phyloP scores from a whole-genome alignment of 2,888 invertebrate genomes.

The Hemaris fuciformis region DNA sequence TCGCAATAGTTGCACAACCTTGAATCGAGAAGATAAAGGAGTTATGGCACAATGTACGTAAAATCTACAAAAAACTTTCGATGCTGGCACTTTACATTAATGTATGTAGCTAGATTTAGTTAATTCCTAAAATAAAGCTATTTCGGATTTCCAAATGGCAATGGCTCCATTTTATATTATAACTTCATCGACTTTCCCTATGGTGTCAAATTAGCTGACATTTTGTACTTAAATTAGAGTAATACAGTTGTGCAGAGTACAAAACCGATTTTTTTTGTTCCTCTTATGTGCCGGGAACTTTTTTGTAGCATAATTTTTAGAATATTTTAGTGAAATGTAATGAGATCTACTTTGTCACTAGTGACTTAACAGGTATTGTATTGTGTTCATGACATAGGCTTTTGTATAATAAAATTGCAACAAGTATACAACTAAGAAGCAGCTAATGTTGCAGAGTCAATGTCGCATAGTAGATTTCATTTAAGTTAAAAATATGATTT shows the following conservation, averaged over 20 bases:
- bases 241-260: slow-evolving; percentile 21
- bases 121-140: background rate
- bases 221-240: slow-evolving; percentile 24
- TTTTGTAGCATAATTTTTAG: slow-evolving; percentile 11
- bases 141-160: background rate
- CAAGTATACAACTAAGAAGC: background rate
- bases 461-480: slow-evolving; percentile 23
- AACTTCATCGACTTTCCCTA: background rate
- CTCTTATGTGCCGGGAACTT: background rate
- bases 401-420: background rate
- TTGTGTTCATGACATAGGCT: background rate
- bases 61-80: no score
- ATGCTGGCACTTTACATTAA: no score
- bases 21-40: no score
- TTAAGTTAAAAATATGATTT: slow-evolving; percentile 13
- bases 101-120: background rate
- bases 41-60: no score
- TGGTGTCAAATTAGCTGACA: slow-evolving; percentile 2
- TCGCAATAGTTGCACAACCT: no score
- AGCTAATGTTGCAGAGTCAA: background rate
- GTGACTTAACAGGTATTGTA: background rate
- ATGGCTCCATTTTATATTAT: background rate
- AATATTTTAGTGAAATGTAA: slow-evolving; percentile 11
- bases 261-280: background rate
- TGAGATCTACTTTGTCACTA: slow-evolving; percentile 8